A percentile compares a stretch with the other conserved stretches of the same genome.
phyloP scores from a whole-genome alignment of 2,113 vertebrate genomes.

The Regulus satrapa region DNA sequence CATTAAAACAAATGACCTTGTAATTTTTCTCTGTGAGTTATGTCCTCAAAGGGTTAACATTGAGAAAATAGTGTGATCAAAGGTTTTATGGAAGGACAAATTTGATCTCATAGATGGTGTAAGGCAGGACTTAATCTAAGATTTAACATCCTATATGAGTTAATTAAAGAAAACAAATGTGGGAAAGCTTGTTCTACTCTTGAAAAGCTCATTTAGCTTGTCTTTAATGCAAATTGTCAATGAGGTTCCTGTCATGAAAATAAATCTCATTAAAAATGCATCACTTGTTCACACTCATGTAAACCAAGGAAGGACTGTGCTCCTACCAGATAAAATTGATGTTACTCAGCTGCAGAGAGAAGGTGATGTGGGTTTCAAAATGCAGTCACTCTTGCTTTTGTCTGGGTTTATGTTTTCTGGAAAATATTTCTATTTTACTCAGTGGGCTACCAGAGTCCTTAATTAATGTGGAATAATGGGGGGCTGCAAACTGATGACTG shows the following conservation, averaged over 20 bases:
- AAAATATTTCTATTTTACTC: neutral
- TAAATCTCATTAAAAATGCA: constrained; percentile 28
- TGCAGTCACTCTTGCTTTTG: neutral
- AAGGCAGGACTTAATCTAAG: neutral
- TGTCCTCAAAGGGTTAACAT: neutral
- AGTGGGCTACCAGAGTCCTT: neutral
- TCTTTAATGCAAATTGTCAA: constrained; percentile 1
- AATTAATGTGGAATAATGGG: neutral
- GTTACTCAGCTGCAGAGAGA: neutral
- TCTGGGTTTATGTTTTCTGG: neutral
- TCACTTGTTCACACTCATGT: neutral
- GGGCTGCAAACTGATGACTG: neutral
- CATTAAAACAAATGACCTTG: neutral
- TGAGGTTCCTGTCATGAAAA: neutral
- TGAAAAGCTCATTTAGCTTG: constrained; percentile 20
- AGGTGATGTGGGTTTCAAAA: neutral
- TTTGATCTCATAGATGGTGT: neutral
- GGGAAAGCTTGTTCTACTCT: neutral
- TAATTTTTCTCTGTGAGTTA: neutral
- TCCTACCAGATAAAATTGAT: neutral
- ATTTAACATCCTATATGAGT: neutral
- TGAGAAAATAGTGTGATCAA: neutral
- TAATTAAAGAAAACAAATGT: constrained; percentile 31
- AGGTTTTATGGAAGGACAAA: neutral
- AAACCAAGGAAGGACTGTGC: neutral